Percentiles rank a stretch among this genome's conserved stretches.
Conservation (phyloP, 2,888 invertebrate genomes). For the Glyphotaelius pellucidus region DNA sequence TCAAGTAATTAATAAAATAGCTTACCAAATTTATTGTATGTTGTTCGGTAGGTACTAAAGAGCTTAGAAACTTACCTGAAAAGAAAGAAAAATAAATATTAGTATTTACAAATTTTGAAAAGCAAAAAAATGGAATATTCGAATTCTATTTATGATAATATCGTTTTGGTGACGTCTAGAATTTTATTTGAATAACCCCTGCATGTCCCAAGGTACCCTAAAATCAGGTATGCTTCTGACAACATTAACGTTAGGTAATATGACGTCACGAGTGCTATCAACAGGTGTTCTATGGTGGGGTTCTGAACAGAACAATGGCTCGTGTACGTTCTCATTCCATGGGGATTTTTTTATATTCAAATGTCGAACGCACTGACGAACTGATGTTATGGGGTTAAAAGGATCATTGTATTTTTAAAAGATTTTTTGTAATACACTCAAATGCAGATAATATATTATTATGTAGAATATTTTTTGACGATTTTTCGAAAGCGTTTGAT, state of each 20-base stretch:
- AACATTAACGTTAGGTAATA: slow-evolving; percentile 14
- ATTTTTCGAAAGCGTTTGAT: background rate
- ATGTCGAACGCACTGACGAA: slow-evolving; percentile 48
- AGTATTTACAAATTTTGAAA: background rate
- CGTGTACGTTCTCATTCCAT: slow-evolving; percentile 35
- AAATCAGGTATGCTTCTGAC: slow-evolving; percentile 12
- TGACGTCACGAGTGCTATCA: slow-evolving; percentile 46
- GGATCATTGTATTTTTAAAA: background rate
- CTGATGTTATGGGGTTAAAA: background rate
- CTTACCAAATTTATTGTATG: background rate
- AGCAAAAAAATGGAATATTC: background rate
- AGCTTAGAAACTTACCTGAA: slow-evolving; percentile 46
- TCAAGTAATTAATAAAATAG: background rate
- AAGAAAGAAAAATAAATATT: slow-evolving; percentile 34
- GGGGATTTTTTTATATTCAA: slow-evolving; percentile 51
- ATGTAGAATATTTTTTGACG: too few relatives aligned
- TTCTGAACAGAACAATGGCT: slow-evolving; percentile 22
- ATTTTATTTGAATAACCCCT: background rate
- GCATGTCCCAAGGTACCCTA: background rate
- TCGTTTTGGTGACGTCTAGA: background rate
- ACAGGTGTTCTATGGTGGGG: slow-evolving; percentile 37
- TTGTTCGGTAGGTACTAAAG: background rate
- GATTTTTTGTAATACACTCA: background rate
- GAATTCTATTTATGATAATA: too few relatives aligned
- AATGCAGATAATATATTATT: too few relatives aligned